phyloP scores from a whole-genome alignment of 2,797 vertebrate genomes.

The Pterois miles region DNA sequence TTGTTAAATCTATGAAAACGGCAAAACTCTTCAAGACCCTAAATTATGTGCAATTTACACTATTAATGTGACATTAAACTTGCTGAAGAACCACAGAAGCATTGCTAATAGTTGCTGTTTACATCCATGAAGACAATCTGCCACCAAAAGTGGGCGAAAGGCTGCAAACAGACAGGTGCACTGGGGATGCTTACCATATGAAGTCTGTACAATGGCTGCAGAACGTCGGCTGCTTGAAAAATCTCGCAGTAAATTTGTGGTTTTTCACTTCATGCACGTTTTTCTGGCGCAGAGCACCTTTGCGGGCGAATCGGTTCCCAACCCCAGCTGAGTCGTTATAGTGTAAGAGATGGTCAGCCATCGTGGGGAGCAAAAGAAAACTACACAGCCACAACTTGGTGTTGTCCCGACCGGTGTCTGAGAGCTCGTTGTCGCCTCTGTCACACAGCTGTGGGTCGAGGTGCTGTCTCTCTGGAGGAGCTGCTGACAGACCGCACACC shows the following conservation, averaged over 20 bases:
- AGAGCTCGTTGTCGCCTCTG: constrained; percentile 11
- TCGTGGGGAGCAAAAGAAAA: constrained; percentile 57
- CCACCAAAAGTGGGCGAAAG: background rate
- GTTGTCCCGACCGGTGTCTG: constrained; percentile 30
- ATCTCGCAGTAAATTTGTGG: constrained; percentile 92
- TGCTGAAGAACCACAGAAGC: background rate
- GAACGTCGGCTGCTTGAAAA: constrained; percentile 95
- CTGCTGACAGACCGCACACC: too few species aligned
- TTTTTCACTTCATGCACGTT: constrained; percentile 95
- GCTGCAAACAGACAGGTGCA: background rate
- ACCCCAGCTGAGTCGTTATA: constrained; percentile 87
- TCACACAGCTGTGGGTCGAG: constrained; percentile 25
- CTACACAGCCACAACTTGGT: constrained; percentile 38
- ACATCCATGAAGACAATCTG: background rate
- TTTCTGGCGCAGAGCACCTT: constrained; percentile 95
- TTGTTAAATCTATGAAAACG: background rate
- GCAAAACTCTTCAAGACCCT: rapidly evolving
- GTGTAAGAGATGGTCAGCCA: constrained; percentile 93
- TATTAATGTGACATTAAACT: background rate
- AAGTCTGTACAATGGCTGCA: constrained; percentile 97
- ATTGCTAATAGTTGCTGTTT: background rate
- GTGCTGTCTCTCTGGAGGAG: constrained; percentile 9
- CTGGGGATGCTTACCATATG: constrained; percentile 88
- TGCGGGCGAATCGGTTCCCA: constrained; percentile 89
- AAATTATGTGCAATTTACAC: background rate